These are phyloP conservation scores for Noctua comes DNA, from an alignment of 2,888 invertebrate genomes.

Conservation along the genomic window DNA sequence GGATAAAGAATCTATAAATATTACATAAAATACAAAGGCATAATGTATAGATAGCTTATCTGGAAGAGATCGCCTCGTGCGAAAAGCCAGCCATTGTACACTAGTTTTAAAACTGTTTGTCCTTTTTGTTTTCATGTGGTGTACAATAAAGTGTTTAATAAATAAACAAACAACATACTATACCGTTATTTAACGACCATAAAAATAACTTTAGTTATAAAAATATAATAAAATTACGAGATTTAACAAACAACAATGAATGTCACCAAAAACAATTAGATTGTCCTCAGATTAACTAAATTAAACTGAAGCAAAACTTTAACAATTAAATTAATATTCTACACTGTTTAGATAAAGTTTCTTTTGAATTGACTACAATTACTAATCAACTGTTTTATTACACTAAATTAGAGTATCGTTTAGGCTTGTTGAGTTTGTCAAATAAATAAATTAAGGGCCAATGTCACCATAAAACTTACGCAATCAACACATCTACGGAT, in stretches of 20 bases:
- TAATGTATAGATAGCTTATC: background rate
- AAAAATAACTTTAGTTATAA: background rate
- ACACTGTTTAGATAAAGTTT: background rate
- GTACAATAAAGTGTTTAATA: background rate
- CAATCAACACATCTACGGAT: background rate
- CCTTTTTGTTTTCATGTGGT: background rate
- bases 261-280: conserved; percentile 19
- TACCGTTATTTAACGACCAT: background rate
- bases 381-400: background rate
- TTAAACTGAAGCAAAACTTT: conserved; percentile 14
- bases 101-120: background rate
- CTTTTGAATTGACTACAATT: background rate
- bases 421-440: background rate
- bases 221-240: background rate
- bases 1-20: background rate
- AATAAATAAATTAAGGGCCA: background rate
- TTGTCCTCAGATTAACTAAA: background rate
- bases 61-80: background rate
- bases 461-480: background rate
- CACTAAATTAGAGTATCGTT: background rate
- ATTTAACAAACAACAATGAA: conserved; percentile 4
- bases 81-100: background rate
- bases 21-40: background rate
- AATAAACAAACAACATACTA: background rate
- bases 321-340: conserved; percentile 16